Conservation (phyloP, 2,888 invertebrate species). For the Melipona bicolor region DNA sequence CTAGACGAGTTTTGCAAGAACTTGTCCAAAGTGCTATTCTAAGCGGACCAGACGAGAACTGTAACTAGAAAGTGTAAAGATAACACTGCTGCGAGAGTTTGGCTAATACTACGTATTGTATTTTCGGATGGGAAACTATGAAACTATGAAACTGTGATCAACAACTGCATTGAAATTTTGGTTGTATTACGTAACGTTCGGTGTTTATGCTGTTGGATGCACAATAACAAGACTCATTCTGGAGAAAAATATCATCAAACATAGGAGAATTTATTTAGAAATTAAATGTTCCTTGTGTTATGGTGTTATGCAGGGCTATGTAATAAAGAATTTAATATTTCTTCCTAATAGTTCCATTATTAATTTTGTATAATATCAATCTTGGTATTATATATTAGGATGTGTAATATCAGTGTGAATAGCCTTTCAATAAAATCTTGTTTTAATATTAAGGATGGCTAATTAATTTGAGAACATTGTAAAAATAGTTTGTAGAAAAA, state of each 20-base stretch:
- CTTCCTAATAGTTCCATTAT: no score
- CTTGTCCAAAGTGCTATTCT: conserved; percentile 1
- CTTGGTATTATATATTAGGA: no score
- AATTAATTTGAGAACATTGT: conserved; percentile 25
- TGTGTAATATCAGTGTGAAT: no score
- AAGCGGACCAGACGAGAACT: conserved; percentile 8
- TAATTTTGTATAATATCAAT: no score
- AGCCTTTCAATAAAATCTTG: background rate
- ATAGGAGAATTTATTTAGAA: no score
- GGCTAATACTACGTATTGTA: conserved; percentile 13
- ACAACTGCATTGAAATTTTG: background rate
- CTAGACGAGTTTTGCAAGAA: conserved; percentile 1
- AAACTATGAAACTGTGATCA: background rate
- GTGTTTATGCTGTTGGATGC: no score
- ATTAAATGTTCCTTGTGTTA: no score
- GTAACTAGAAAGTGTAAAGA: conserved; percentile 42
- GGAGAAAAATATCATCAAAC: no score
- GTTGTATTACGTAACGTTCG: background rate
- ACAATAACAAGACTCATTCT: no score
- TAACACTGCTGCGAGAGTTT: conserved; percentile 33
- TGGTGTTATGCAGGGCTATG: no score
- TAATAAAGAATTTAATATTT: no score
- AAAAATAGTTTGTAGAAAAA: conserved; percentile 42
- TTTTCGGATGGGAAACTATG: background rate
- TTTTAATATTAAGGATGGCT: conserved; percentile 30